phyloP scores from a whole-genome alignment of 2,888 invertebrate species.

The Cephalotes varians region DNA sequence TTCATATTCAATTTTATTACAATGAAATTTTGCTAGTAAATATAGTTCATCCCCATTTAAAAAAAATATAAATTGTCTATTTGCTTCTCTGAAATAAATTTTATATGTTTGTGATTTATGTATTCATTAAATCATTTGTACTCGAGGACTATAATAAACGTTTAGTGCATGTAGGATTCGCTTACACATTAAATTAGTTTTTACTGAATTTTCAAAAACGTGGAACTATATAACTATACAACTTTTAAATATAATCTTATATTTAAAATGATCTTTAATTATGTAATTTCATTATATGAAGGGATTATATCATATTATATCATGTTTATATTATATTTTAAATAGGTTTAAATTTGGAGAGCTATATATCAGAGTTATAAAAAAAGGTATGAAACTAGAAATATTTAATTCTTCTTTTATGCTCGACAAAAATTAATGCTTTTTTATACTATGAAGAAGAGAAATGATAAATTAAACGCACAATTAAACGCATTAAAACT shows the following conservation, averaged over 20 bases:
- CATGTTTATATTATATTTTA: too few species aligned
- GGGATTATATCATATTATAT: too few species aligned
- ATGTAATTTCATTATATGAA: background rate
- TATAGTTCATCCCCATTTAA: too few species aligned
- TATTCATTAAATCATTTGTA: constrained; percentile 2
- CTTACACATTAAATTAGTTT: background rate
- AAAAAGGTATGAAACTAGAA: background rate
- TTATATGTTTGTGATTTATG: background rate
- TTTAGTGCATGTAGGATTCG: background rate
- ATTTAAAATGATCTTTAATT: background rate
- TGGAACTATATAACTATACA: background rate
- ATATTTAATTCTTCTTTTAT: background rate
- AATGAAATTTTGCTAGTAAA: too few species aligned
- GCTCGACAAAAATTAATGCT: background rate
- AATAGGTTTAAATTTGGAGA: too few species aligned
- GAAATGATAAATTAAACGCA: too few species aligned
- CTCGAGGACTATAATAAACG: background rate
- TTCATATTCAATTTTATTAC: too few species aligned
- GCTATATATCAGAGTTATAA: too few species aligned
- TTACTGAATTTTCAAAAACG: background rate
- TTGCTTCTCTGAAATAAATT: background rate
- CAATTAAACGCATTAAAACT: too few species aligned
- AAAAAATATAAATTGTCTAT: constrained; percentile 11
- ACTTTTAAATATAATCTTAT: background rate
- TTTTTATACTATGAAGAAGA: background rate